phyloP scores from a whole-genome alignment of 53 echinoderm and acorn worm species.

The Glandiceps talaboti region DNA sequence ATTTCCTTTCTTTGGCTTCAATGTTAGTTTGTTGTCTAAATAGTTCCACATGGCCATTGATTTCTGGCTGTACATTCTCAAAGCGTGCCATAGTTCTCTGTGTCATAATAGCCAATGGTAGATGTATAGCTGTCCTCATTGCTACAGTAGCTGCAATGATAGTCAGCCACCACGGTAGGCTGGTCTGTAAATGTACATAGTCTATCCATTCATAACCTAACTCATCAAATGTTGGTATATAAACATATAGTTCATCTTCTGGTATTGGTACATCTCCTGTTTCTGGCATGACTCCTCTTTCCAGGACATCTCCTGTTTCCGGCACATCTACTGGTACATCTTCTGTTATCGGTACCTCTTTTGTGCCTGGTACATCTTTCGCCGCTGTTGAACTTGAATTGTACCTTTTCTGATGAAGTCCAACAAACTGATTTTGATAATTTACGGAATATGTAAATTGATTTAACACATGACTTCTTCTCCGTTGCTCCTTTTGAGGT shows the following conservation, averaged over 20 bases:
- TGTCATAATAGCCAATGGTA: constrained; percentile 58
- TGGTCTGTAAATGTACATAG: constrained; percentile 42
- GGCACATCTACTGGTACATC: no score
- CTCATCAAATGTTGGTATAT: constrained; percentile 73
- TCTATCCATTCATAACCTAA: constrained; percentile 64
- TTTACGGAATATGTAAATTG: neutral
- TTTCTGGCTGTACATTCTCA: constrained; percentile 71
- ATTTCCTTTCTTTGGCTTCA: constrained; percentile 63
- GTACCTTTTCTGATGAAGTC: neutral
- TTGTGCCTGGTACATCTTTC: no score
- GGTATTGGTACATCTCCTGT: no score
- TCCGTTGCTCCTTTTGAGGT: no score
- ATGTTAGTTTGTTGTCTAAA: constrained; percentile 53
- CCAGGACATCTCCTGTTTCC: no score
- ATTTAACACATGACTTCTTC: neutral
- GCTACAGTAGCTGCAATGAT: constrained; percentile 50
- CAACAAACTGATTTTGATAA: neutral
- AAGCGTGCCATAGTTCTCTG: constrained; percentile 66
- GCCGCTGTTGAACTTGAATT: no score
- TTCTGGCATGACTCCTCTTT: no score
- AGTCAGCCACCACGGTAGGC: constrained; percentile 76
- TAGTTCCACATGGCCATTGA: constrained; percentile 65
- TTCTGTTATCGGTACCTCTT: no score
- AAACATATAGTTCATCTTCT: neutral
- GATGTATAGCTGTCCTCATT: constrained; percentile 30